Base-by-base conservation (phyloP, 2,888 invertebrate species). In the Crematogaster levior region DNA sequence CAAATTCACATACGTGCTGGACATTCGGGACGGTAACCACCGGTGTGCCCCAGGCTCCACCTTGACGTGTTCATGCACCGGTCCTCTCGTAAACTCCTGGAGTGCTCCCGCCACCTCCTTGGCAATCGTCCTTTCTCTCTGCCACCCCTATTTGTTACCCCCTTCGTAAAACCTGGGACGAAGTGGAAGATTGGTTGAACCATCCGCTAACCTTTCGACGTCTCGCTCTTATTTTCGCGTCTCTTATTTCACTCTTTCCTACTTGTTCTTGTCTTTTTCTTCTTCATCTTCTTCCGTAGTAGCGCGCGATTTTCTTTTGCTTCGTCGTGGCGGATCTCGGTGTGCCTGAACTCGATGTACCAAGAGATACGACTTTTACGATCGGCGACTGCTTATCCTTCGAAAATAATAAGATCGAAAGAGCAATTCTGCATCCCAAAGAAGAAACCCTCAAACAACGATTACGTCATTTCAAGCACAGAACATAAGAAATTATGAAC, bases 11-110 rank as follows among this genome's bases (percentile, higher is more conserved):
- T 48, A 51, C 60, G 46, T 12, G 61, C 70, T 43, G 70, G 63
- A 40, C 66, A 77, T 77, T 60, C 70, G 60, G 77, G 82, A 85
- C 75, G 85, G 81, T 90, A 85, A 90, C 88, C 88, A 89, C 70
- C 82, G 75, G 48, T 51, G 70, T 46, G 90, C 86, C 90, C 72
- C 83, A 77, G 87, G 91, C 88, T 83, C 82, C 84, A 81, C 85
- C 90, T 89, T 91, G 91, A 92, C 91, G 91, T 91, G 91, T 91
- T 91, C 91, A 92, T 92, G 91, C 89, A 84, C 85, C 87, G 88
- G 82, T 90, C 88, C 90, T 87, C 90, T 91, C 92, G 90, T 91
- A 92, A 92, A 92, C 89, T 90, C 86, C 85, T 88, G 72, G 60
- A 80, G 80, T 82, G 56, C 86, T 86, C 74, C 83, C 80, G 77